Evolutionary conservation across 2,113 vertebrate species (phyloP), one percentile per base, ranked within the genome.

Genomic region (Rhynchomys soricoides): DNA sequence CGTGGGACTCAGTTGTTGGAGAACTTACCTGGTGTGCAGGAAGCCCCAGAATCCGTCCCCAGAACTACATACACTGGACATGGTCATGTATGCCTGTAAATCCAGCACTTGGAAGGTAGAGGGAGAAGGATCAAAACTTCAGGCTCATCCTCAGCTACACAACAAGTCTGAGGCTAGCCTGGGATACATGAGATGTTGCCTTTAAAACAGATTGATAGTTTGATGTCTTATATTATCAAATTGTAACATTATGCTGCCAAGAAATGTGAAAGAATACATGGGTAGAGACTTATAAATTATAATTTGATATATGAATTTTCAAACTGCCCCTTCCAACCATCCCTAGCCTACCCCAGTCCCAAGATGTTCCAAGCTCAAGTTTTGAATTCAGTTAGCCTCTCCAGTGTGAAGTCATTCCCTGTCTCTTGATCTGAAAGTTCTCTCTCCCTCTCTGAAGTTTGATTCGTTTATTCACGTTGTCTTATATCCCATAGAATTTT

Each of bases 151-250:
- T 79, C 81, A 62, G 81, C 24, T 85, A 62, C n/a, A 29, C 43
- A 64, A 15, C 29, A n/a, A 64, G n/a, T 31, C n/a, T 43, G 24
- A 59, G 81, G 81, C 81, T 43, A 85, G 55, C n/a, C 57, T 64
- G n/a, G n/a, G n/a, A 17, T 17, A 43, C 57, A 62, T 45, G 57
- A 83, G 37, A 62, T 7, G 24, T 1, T 62, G 57, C 19, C 37
- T 40, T n/a, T 24, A 82, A 82, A 26, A 59, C 9, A n/a, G 37
- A 37, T 37, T 59, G 37, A 1, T 24, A 81, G 19, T 21, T 59
- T 24, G 34, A 16, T 75, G 29, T 90, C 90, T 93, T 87, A n/a
- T 87, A 52, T 93, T 95, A 90, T 81, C 34, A 74, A 37, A 7
- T n/a, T 71, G n/a, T 86, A 68, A 48, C 11, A 50, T 8, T 21